Base-by-base conservation (phyloP, 2,797 vertebrate species). In the Heteromormyrus szaboi region DNA sequence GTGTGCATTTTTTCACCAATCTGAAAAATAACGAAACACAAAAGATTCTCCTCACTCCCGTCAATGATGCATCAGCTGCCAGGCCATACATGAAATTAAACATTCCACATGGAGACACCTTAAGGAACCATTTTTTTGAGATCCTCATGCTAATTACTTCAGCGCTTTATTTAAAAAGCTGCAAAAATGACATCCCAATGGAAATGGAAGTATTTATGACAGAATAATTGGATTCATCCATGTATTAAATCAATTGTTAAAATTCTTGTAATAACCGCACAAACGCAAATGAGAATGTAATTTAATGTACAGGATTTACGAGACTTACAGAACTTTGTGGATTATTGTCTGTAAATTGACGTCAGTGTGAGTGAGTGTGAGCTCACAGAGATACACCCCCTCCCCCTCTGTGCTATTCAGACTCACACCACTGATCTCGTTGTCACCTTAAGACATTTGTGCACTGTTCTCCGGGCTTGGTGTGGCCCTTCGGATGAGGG, bases 231-330 rank as follows among this genome's bases (percentile, higher is more conserved):
- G 62, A 68, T 68, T 68, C 62, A 68, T 68, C 62, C 62, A 68
- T 68, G 62, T 68, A 68, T 68, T 68, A 68, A 68, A 68, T 68
- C 62, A 68, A 68, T 68, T 68, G 62, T 68, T 29, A 68, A 68
- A 68, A 29, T 68, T 68, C 62, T 68, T 68, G 62, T 68, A 68
- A 68, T 68, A 68, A 68, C 62, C 62, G 25, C 25, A 68, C 22
- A 68, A 68, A 68, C 62, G 62, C 62, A 68, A 68, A 68, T 68
- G 62, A 68, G 62, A 68, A 68, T 68, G 29, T 29, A 68, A 68
- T 68, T 68, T 68, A 68, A 68, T 68, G 62, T 68, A 68, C 62
- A 68, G 62, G 62, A 68, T 68, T 68, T 12, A 68, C 8, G 9
- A 68, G 62, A 29, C 25, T 68, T 68, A 29, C 62, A 33, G 25